Evolutionary conservation across 2,888 invertebrate genomes (phyloP).

Genomic region (Dysmachus trigonus): DNA sequence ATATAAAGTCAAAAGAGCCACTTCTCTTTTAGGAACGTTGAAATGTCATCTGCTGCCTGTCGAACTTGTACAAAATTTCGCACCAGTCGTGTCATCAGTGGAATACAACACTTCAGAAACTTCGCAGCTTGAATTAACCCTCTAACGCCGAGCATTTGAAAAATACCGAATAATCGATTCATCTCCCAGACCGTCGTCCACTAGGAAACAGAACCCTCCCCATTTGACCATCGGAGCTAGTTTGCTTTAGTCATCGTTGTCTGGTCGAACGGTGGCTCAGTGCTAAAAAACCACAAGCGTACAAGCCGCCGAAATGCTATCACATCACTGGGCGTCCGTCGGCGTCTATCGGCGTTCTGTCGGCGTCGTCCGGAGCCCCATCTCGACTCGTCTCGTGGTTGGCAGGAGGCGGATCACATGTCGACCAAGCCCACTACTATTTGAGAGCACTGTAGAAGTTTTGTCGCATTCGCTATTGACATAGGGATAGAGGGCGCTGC

Average conservation of each 20-base stretch:
- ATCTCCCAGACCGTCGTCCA: neutral
- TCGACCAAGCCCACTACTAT: constrained; percentile 46
- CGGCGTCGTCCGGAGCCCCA: neutral
- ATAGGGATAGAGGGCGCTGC: neutral
- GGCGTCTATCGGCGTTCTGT: too few relatives aligned
- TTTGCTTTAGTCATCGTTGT: neutral
- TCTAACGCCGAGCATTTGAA: neutral
- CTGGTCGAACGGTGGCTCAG: neutral
- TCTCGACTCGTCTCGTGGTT: constrained; percentile 9
- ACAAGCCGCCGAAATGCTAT: neutral
- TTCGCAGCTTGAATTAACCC: neutral
- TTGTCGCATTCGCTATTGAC: constrained; percentile 8
- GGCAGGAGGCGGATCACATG: constrained; percentile 46
- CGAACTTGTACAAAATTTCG: neutral
- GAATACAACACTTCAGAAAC: neutral
- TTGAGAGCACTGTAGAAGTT: neutral
- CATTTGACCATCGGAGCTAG: neutral
- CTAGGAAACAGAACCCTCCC: neutral
- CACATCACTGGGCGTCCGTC: constrained; percentile 1
- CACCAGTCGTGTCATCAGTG: neutral
- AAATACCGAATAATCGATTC: neutral
- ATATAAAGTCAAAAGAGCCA: neutral
- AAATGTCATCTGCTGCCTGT: neutral
- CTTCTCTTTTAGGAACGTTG: neutral
- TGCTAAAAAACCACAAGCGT: neutral